Evolutionary conservation across 1,140 invertebrate genomes (phyloP).

Genomic region (Cheumatopsyche charites): DNA sequence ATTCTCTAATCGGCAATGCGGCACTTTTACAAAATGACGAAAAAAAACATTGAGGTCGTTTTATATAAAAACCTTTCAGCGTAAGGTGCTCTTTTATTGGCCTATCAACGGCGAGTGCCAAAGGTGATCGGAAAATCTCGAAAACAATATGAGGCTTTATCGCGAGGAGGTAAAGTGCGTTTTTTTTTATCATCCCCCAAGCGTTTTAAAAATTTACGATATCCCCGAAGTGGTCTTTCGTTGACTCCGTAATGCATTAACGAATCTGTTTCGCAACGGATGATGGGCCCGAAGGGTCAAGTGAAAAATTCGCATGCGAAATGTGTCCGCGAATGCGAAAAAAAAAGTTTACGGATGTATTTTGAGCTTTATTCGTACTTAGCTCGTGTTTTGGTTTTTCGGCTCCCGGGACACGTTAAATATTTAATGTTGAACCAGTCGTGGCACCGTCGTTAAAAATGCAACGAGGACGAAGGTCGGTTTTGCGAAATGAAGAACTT

Average conservation of each 20-base stretch:
- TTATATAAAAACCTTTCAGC: not conserved
- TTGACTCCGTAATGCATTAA: not conserved
- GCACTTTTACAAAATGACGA: too few species aligned
- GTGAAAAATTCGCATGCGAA: not conserved
- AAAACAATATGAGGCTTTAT: too few species aligned
- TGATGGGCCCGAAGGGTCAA: not conserved
- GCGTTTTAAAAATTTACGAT: too few species aligned
- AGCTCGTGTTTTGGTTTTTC: not conserved
- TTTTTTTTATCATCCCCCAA: too few species aligned
- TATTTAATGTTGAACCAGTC: conserved; percentile 9
- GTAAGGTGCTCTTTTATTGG: not conserved
- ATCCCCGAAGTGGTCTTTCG: too few species aligned
- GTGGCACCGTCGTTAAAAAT: conserved; percentile 12
- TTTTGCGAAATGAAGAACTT: not conserved
- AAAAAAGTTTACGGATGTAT: not conserved
- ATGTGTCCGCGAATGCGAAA: not conserved
- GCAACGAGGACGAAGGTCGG: not conserved
- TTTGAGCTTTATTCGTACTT: conserved; percentile 1
- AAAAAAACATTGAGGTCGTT: too few species aligned
- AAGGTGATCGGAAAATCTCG: not conserved
- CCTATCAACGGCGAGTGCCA: conserved; percentile 1
- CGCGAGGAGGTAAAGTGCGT: too few species aligned
- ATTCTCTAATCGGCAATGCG: too few species aligned
- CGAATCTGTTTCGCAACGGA: not conserved
- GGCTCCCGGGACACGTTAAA: conserved; percentile 6